Base-by-base conservation (phyloP, 1,140 invertebrate genomes). In the Leptinotarsa texana region DNA sequence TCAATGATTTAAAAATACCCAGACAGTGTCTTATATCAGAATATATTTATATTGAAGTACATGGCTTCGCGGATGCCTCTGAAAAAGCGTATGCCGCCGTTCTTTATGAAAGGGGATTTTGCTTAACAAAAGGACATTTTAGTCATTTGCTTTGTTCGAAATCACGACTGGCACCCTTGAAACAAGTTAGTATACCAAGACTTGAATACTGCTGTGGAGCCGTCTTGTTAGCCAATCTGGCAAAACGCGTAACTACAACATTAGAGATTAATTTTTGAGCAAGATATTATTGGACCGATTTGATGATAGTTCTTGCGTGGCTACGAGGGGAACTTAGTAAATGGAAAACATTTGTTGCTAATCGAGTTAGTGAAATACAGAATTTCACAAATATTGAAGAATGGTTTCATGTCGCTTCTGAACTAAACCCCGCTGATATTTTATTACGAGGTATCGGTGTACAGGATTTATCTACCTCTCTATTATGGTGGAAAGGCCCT, bases 111-210 rank as follows among this genome's bases (percentile, higher is more conserved):
- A 66, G 81, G 1, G 73, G 78, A 1, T 70, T 11, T 13, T 47
- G 77, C 70, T 3, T 21, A 21, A 15, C 51, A 1, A 62, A 69
- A 6, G 77, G 75, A 27, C 21, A 33, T 65, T 18, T 63, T 75
- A 69, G 47, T 78, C 15, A 83, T 84, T 72, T 86, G 68, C 63
- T 86, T 13, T 78, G 76, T 62, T 76, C 82, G 4, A 87, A 88
- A 77, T 79, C 83, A 63, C 77, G 84, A 69, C 85, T 88, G 4
- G 83, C 87, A 63, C 87, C 87, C 47, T 65, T 87, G 4, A 75
- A 78, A 69, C 62, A 63, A 21, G 33, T 78, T 17, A 74, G 73
- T n/a, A 61, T 80, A 47, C 76, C 75, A 4, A 51, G 79, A 57
- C 51, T 79, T 6, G 79, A 80, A 62, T n/a, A n/a, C n/a, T n/a